phyloP scores from a whole-genome alignment of 2,113 vertebrate genomes.

The Ranitomeya imitator region DNA sequence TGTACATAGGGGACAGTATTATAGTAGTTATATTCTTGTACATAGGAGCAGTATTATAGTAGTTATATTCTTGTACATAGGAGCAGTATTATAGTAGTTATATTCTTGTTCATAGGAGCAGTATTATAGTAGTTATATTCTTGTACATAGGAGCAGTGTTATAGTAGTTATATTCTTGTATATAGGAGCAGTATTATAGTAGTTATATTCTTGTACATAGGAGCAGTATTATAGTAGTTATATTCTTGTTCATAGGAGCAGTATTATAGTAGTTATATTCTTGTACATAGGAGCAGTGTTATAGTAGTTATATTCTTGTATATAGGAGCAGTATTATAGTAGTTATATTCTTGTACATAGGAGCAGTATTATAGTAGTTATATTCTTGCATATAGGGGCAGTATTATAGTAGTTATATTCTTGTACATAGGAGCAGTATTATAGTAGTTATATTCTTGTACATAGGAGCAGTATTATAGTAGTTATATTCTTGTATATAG shows the following conservation, averaged over 20 bases:
- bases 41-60: not conserved
- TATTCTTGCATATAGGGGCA: not conserved
- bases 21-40: constrained; percentile 4
- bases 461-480: not conserved
- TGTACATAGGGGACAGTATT: not conserved
- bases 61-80: not conserved
- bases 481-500: not conserved
- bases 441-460: constrained; percentile 6
- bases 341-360: constrained; percentile 3
- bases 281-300: not conserved
- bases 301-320: constrained; percentile 5
- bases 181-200: not conserved
- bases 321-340: not conserved
- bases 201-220: not conserved
- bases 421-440: not conserved
- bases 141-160: not conserved
- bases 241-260: not conserved
- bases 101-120: not conserved
- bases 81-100: not conserved
- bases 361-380: constrained; percentile 9
- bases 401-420: not conserved
- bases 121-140: constrained; percentile 11
- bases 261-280: constrained; percentile 9
- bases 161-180: constrained; percentile 6
- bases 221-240: not conserved